phyloP scores from a whole-genome alignment of 2,113 vertebrate species.

The Phocoena phocoena region DNA sequence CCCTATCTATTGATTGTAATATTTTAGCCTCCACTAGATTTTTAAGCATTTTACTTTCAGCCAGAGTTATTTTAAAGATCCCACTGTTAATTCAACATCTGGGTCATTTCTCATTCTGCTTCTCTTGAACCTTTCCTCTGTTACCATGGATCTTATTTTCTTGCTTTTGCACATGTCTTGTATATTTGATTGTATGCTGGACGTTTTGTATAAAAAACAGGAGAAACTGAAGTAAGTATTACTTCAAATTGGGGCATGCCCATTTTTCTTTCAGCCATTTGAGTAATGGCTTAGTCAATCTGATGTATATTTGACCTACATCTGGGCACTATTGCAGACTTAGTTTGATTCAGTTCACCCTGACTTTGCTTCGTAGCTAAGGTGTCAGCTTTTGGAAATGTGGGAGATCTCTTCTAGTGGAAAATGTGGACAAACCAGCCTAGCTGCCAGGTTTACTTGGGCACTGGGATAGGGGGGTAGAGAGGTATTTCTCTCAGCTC shows the following conservation, averaged over 20 bases:
- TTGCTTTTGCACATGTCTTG: neutral
- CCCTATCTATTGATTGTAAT: neutral
- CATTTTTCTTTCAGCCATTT: neutral
- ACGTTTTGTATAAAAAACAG: neutral
- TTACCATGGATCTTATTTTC: neutral
- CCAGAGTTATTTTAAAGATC: slow-evolving; percentile 27
- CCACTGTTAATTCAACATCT: neutral
- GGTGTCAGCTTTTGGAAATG: neutral
- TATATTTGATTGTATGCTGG: neutral
- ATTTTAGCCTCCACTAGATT: neutral
- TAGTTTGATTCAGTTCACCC: neutral
- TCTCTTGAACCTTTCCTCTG: neutral
- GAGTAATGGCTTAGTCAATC: neutral
- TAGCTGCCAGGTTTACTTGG: neutral
- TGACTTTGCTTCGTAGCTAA: neutral
- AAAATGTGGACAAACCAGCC: neutral
- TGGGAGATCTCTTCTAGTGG: neutral
- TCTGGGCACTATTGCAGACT: neutral
- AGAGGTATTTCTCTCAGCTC: neutral
- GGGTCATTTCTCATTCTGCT: neutral
- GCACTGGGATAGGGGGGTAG: neutral
- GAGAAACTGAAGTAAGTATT: neutral
- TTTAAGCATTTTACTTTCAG: slow-evolving; percentile 8
- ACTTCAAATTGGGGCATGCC: neutral
- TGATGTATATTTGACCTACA: neutral